phyloP scores from a whole-genome alignment of 2,888 invertebrate species.

The Leptinotarsa haldemani region DNA sequence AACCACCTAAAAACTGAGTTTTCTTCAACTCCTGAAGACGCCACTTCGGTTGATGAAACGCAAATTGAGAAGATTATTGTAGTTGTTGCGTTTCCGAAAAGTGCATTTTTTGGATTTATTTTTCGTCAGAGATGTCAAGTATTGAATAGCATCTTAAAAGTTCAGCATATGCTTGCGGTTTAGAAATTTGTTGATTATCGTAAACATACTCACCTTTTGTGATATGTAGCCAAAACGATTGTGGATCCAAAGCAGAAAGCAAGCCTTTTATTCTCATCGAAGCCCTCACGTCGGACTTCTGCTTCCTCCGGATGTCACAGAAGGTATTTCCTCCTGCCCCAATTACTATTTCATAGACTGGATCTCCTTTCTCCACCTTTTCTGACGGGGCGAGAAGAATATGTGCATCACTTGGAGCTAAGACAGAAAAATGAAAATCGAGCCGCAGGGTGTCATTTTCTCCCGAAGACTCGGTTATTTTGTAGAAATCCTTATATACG shows the following conservation, averaged over 20 bases:
- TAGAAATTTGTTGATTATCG: not conserved
- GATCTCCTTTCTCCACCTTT: constrained; percentile 66
- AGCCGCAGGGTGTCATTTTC: constrained; percentile 54
- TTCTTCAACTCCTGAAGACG: no score
- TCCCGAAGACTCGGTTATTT: constrained; percentile 58
- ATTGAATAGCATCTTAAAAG: not conserved
- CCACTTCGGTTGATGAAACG: no score
- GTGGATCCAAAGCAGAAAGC: constrained; percentile 72
- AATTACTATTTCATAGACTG: constrained; percentile 78
- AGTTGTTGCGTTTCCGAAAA: no score
- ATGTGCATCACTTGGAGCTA: constrained; percentile 77
- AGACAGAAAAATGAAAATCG: constrained; percentile 76
- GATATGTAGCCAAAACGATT: constrained; percentile 76
- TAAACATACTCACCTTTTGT: constrained; percentile 68
- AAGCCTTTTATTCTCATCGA: constrained; percentile 70
- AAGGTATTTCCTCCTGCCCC: constrained; percentile 80
- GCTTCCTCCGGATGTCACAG: constrained; percentile 73
- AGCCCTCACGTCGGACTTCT: constrained; percentile 70
- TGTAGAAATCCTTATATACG: constrained; percentile 71
- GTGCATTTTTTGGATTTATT: no score
- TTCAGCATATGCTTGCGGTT: no score
- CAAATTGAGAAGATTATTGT: no score
- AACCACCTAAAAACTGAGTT: no score
- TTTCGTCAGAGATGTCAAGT: no score
- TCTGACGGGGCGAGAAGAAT: constrained; percentile 72